Evolutionary conservation across 2,888 invertebrate genomes (phyloP), one percentile per base, ranked within the genome.

Genomic region (Catonia carolina): DNA sequence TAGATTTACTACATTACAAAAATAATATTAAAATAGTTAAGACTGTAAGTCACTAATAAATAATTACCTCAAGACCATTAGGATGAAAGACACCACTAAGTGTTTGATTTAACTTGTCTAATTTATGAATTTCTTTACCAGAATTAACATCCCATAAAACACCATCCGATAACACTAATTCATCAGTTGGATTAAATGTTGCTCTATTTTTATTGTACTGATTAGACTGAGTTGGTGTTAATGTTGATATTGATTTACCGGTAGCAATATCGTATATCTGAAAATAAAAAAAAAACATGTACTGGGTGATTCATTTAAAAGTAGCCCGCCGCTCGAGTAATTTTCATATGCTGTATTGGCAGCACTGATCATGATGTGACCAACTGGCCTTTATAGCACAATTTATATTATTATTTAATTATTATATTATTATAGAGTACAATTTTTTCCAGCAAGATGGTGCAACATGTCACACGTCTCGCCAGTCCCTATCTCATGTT

Each of bases 1-100:
- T n/a, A n/a, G n/a, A n/a, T n/a, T n/a, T n/a, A n/a, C n/a, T n/a
- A n/a, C n/a, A n/a, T n/a, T n/a, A n/a, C n/a, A n/a, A n/a, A n/a
- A n/a, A n/a, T n/a, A n/a, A n/a, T n/a, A n/a, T n/a, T n/a, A n/a
- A n/a, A n/a, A n/a, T n/a, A 17, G 18, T 35, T 37, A 12, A 36
- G 17, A 6, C 27, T 27, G 27, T 27, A 27, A 27, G 8, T 27
- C 27, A 27, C 5, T 37, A 37, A 15, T 15, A 37, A 15, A 6
- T 37, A 37, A 27, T 71, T 69, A 88, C 91, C 77, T 97, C 96
- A 60, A 93, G 76, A 1, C 95, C 95, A 70, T 92, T 93, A 0
- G 96, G 96, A 78, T 97, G 96, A 69, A 98, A 98, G 5, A 94
- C 88, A 0, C 97, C 98, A 69, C 92, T 96, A 56, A 95, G 83